phyloP scores from a whole-genome alignment of 2,797 vertebrate species.

The Cossypha heuglini region DNA sequence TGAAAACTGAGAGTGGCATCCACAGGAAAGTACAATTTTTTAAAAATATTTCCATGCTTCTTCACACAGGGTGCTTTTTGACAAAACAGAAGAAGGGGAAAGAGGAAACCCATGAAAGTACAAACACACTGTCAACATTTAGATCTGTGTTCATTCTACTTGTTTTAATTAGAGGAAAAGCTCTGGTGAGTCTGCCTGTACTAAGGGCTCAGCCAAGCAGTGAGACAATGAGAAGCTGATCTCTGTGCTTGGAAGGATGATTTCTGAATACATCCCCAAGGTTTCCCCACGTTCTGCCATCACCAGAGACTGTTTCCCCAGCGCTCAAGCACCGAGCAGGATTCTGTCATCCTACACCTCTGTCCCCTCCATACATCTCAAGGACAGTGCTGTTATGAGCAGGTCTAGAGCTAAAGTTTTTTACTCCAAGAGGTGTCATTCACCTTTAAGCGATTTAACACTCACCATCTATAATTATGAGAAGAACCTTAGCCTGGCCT shows the following conservation, averaged over 20 bases:
- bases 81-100: background rate
- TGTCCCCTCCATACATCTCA: background rate
- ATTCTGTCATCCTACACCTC: background rate
- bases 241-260: accelerated
- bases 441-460: background rate
- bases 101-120: background rate
- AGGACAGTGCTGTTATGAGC: background rate
- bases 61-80: conserved; percentile 9
- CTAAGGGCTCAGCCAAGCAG: background rate
- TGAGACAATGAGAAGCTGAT: background rate
- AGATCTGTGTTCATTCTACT: background rate
- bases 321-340: accelerated
- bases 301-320: background rate
- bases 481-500: background rate
- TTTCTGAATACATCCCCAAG: background rate
- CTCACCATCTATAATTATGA: accelerated
- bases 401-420: background rate
- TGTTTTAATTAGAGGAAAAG: background rate
- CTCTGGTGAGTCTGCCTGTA: background rate
- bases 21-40: background rate
- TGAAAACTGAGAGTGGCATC: conserved; percentile 43
- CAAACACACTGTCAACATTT: background rate
- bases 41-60: conserved; percentile 51
- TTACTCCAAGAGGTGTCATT: background rate
- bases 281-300: background rate